These are phyloP conservation scores for Phthorimaea operculella DNA, from an alignment of 1,140 invertebrate genomes.

Conservation along the genomic window DNA sequence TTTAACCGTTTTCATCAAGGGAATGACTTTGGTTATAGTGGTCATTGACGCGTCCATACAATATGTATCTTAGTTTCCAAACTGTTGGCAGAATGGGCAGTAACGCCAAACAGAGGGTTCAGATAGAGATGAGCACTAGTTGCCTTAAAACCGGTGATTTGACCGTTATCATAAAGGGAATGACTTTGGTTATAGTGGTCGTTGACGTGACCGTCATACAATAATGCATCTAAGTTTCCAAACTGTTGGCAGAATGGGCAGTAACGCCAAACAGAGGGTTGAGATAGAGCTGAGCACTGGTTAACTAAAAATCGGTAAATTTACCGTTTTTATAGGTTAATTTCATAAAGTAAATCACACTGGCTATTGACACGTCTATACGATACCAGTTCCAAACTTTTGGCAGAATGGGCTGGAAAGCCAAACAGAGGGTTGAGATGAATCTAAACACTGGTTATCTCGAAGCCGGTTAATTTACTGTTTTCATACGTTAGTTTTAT, in stretches of 20 bases:
- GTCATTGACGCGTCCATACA: not conserved
- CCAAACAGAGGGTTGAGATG: not conserved
- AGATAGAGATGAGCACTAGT: not conserved
- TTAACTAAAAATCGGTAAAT: conserved; percentile 1
- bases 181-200: too few relatives aligned
- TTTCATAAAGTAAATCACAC: too few relatives aligned
- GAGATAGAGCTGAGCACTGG: not conserved
- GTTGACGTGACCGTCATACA: not conserved
- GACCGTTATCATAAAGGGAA: too few relatives aligned
- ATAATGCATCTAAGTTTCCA: not conserved
- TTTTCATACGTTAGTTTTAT: too few relatives aligned
- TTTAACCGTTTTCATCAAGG: too few relatives aligned
- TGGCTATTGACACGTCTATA: too few relatives aligned
- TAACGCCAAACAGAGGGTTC: not conserved
- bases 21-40: too few relatives aligned
- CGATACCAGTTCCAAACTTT: too few relatives aligned
- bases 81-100: not conserved
- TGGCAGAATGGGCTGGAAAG: not conserved
- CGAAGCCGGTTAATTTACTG: too few relatives aligned
- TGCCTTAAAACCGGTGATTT: conserved; percentile 2
- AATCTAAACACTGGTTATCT: conserved; percentile 4
- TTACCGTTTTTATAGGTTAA: too few relatives aligned
- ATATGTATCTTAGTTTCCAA: not conserved
- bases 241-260: not conserved
- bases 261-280: not conserved